These are phyloP conservation scores for Kradibia gibbosae DNA, from an alignment of 1,140 invertebrate genomes.

Conservation along the genomic window DNA sequence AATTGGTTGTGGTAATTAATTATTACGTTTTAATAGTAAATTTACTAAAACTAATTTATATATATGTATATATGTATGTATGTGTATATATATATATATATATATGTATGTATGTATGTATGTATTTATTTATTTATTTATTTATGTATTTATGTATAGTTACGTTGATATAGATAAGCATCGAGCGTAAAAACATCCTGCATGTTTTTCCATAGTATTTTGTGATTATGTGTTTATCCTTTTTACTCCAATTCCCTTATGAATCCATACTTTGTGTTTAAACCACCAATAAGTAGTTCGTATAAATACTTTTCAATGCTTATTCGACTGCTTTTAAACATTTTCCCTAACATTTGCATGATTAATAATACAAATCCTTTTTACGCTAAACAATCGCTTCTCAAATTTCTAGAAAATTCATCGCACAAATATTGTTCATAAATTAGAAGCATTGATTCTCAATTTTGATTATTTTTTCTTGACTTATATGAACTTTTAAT, in stretches of 20 bases:
- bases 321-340: constrained; percentile 18
- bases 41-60: constrained; percentile 18
- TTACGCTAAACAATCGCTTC: no score
- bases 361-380: neutral
- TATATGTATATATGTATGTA: no score
- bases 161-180: constrained; percentile 32
- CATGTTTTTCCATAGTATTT: constrained; percentile 34
- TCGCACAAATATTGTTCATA: no score
- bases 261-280: constrained; percentile 11
- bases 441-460: no score
- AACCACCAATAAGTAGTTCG: constrained; percentile 28
- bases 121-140: no score
- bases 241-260: constrained; percentile 9
- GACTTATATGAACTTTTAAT: no score
- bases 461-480: no score
- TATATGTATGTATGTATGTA: no score
- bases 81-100: no score
- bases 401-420: no score
- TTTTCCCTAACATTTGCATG: constrained; percentile 21
- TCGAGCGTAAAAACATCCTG: constrained; percentile 39
- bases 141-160: no score
- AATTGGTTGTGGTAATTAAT: constrained; percentile 16
- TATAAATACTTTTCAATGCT: constrained; percentile 16
- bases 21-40: neutral
- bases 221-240: neutral